phyloP scores from a whole-genome alignment of 2,888 invertebrate genomes.

The Eurois occulta region DNA sequence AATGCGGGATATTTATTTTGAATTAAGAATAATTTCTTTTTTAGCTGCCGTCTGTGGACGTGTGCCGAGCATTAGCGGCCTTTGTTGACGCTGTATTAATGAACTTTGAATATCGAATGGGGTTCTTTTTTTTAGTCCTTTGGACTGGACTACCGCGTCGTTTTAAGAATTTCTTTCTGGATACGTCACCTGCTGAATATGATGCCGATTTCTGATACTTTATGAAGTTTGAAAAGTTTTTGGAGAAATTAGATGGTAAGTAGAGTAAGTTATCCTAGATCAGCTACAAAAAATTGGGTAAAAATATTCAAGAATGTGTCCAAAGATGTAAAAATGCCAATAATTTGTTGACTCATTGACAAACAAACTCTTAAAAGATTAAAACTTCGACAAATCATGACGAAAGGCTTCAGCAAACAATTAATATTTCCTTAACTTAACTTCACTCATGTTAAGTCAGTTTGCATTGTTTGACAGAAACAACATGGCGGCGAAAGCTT shows the following conservation, averaged over 20 bases:
- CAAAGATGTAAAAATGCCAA: neutral
- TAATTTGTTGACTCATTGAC: too few relatives aligned
- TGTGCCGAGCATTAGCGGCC: slow-evolving; percentile 88
- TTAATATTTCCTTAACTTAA: slow-evolving; percentile 31
- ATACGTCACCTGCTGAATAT: slow-evolving; percentile 51
- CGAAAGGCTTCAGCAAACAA: slow-evolving; percentile 46
- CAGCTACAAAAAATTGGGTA: neutral
- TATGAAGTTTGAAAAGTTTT: neutral
- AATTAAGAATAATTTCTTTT: slow-evolving; percentile 89
- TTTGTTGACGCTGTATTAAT: slow-evolving; percentile 87
- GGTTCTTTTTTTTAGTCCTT: slow-evolving; percentile 61
- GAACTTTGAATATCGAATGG: slow-evolving; percentile 78
- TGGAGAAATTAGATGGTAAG: neutral
- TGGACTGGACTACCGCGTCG: slow-evolving; percentile 78
- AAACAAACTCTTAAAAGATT: slow-evolving; percentile 15
- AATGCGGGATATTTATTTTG: slow-evolving; percentile 82
- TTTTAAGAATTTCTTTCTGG: slow-evolving; percentile 51
- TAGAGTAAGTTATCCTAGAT: neutral
- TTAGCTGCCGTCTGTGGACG: slow-evolving; percentile 87
- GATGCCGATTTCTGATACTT: slow-evolving; percentile 32
- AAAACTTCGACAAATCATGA: slow-evolving; percentile 36
- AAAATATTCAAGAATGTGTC: neutral
- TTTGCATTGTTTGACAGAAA: slow-evolving; percentile 60
- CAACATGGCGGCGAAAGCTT: slow-evolving; percentile 58
- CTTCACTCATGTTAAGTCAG: slow-evolving; percentile 49